Evolutionary conservation across 2,888 invertebrate species (phyloP).

Genomic region (Troides helena): DNA sequence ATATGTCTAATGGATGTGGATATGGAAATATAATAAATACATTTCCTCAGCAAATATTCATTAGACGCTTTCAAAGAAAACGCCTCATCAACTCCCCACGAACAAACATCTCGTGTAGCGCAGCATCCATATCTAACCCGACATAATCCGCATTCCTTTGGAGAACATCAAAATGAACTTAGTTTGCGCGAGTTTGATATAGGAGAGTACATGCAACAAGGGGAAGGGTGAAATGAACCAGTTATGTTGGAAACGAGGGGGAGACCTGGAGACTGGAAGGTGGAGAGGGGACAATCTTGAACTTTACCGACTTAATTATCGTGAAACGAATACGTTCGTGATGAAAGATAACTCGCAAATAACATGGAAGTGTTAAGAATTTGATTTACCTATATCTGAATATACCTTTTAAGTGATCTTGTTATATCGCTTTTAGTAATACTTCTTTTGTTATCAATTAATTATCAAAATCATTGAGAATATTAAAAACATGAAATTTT

Average conservation of each 20-base stretch:
- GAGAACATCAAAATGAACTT: constrained; percentile 49
- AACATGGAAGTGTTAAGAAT: constrained; percentile 7
- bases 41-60: constrained; percentile 12
- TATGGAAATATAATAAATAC: background rate
- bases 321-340: constrained; percentile 32
- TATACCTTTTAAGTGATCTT: background rate
- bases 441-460: too few species aligned
- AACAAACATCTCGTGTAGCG: constrained; percentile 6
- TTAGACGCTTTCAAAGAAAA: constrained; percentile 16
- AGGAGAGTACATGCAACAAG: constrained; percentile 29
- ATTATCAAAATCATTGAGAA: too few species aligned
- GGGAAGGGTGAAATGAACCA: constrained; percentile 55
- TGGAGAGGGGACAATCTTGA: constrained; percentile 35
- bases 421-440: too few species aligned
- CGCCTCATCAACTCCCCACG: constrained; percentile 25
- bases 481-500: too few species aligned
- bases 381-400: background rate
- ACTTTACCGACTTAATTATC: constrained; percentile 38
- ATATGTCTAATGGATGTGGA: background rate
- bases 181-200: constrained; percentile 36
- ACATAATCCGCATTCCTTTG: constrained; percentile 32
- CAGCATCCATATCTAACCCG: constrained; percentile 17
- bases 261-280: constrained; percentile 28
- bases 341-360: constrained; percentile 13
- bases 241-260: constrained; percentile 52